phyloP scores from a whole-genome alignment of 64 coral and sea anemone species.

The Astreopora myriophthalma region DNA sequence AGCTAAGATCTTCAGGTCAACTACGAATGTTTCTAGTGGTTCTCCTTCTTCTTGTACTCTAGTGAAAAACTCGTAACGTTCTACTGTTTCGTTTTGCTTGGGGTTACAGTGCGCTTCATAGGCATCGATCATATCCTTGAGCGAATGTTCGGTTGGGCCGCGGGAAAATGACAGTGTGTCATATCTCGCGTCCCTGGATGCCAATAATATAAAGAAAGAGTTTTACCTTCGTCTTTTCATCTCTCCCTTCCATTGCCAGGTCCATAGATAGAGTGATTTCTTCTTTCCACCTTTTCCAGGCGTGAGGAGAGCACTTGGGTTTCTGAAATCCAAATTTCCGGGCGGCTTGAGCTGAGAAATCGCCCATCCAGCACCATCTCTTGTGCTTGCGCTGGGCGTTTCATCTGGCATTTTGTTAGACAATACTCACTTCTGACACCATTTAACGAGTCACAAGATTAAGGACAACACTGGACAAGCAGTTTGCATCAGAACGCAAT shows the following conservation, averaged over 20 bases:
- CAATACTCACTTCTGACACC: background rate
- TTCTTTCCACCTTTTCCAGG: constrained; percentile 64
- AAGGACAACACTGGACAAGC: too few relatives aligned
- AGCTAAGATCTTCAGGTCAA: too few relatives aligned
- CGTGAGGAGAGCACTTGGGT: background rate
- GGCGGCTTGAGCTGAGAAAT: background rate
- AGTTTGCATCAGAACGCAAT: too few relatives aligned
- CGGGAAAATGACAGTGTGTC: too few relatives aligned
- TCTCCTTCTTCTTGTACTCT: too few relatives aligned
- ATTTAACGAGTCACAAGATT: background rate
- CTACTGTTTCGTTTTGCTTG: background rate
- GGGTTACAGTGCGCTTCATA: background rate
- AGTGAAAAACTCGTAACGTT: too few relatives aligned
- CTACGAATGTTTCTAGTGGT: too few relatives aligned
- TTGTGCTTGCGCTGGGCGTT: background rate
- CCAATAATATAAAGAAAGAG: constrained; percentile 61
- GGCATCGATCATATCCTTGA: background rate
- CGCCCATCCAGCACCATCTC: background rate
- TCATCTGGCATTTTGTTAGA: background rate
- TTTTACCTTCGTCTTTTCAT: constrained; percentile 58
- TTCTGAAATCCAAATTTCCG: background rate
- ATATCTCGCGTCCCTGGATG: background rate
- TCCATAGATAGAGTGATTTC: constrained; percentile 65
- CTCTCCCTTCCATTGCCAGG: constrained; percentile 24
- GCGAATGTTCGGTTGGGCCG: background rate